phyloP scores from a whole-genome alignment of 2,888 invertebrate genomes.

The Harpalus rubripes region DNA sequence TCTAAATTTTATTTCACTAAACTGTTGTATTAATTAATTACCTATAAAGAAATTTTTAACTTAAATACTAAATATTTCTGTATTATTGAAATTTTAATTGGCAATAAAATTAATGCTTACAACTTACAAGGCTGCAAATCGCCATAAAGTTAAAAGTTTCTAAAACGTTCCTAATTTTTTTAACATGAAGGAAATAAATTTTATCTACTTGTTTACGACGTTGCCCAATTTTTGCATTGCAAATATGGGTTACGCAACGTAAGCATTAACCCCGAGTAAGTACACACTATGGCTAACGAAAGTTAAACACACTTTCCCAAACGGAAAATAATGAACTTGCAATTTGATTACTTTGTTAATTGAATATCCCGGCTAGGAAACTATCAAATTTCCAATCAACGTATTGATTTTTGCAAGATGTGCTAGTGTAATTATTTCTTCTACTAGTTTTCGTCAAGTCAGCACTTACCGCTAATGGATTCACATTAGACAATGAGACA shows the following conservation, averaged over 20 bases:
- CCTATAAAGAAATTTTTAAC: background rate
- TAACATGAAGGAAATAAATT: conserved; percentile 11
- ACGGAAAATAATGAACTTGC: conserved; percentile 40
- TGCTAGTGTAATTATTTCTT: conserved; percentile 3
- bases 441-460: background rate
- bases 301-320: conserved; percentile 16
- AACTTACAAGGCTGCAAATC: conserved; percentile 4
- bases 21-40: too few species aligned
- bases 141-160: conserved; percentile 32
- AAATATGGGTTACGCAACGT: conserved; percentile 30
- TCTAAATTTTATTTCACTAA: too few species aligned
- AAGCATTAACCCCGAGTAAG: background rate
- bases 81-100: background rate
- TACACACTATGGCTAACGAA: background rate
- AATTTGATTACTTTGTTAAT: conserved; percentile 49
- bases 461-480: background rate
- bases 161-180: conserved; percentile 26
- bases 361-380: conserved; percentile 11
- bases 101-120: conserved; percentile 17
- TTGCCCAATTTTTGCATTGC: conserved; percentile 42
- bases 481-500: background rate
- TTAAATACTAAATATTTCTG: background rate
- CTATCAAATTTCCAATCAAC: conserved; percentile 39
- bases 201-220: conserved; percentile 14
- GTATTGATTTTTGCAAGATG: conserved; percentile 14